These are phyloP conservation scores for Capromys pilorides DNA, from an alignment of 2,797 vertebrate genomes.

Conservation along the genomic window DNA sequence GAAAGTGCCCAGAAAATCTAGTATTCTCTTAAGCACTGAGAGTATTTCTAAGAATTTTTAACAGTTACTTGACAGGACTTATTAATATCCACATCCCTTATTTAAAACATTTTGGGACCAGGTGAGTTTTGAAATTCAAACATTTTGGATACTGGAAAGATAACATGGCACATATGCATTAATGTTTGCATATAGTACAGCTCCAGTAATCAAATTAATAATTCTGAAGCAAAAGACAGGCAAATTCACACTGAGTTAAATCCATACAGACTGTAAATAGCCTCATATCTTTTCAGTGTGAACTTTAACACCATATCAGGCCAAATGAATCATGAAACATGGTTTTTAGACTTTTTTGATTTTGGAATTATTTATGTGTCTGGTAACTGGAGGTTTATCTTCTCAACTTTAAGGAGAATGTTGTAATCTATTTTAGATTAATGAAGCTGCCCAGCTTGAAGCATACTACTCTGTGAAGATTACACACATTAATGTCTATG, in stretches of 20 bases:
- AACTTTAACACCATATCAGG: neutral
- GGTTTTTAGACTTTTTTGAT: neutral
- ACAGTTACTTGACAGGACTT: neutral
- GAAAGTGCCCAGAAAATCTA: neutral
- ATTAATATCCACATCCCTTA: neutral
- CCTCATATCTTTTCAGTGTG: neutral
- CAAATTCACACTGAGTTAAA: neutral
- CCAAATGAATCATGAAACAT: neutral
- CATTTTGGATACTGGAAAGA: neutral
- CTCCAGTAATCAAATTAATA: neutral
- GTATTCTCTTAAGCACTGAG: neutral
- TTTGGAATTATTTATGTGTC: neutral
- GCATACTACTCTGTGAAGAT: neutral
- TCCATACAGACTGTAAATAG: neutral
- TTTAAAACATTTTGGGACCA: neutral
- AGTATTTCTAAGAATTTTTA: neutral
- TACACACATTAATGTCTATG: rapidly evolving
- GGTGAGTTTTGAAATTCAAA: neutral
- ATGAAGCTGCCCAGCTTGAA: neutral
- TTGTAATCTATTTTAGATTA: neutral
- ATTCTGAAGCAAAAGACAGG: neutral
- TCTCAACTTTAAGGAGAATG: neutral
- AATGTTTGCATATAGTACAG: neutral
- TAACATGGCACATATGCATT: neutral
- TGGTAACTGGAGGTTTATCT: neutral